These are phyloP conservation scores for Drosophila mettleri DNA, from an alignment of 2,888 invertebrate species.

Conservation along the genomic window DNA sequence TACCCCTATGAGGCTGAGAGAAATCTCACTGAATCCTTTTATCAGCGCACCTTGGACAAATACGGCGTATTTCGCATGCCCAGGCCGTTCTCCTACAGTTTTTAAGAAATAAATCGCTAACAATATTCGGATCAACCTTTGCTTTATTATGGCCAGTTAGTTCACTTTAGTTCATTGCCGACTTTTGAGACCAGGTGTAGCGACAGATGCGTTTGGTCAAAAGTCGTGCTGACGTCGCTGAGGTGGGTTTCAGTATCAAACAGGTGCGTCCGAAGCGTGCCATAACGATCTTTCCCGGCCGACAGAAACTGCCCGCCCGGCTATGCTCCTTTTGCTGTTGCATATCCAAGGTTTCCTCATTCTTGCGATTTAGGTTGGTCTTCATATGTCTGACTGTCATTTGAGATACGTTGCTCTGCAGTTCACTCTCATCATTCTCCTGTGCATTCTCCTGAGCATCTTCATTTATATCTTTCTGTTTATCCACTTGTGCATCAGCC, in stretches of 20 bases:
- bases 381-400: background rate
- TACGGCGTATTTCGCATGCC: constrained; percentile 38
- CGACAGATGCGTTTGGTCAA: constrained; percentile 43
- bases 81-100: background rate
- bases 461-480: background rate
- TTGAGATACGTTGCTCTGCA: constrained; percentile 10
- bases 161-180: constrained; percentile 1
- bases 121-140: constrained; percentile 38
- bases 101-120: background rate
- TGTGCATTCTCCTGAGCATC: background rate
- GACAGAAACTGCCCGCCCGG: background rate
- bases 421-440: background rate
- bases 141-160: constrained; percentile 32
- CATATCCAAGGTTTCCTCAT: background rate
- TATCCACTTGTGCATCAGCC: background rate
- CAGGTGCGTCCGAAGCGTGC: constrained; percentile 61
- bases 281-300: constrained; percentile 20
- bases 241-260: constrained; percentile 43
- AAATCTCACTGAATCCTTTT: constrained; percentile 25
- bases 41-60: constrained; percentile 42
- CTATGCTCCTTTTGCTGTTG: background rate
- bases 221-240: constrained; percentile 10
- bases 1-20: background rate
- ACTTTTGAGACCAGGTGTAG: constrained; percentile 25
- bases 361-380: background rate